These are phyloP conservation scores for Drosophila miranda DNA, from an alignment of 1,140 invertebrate species.

Conservation along the genomic window DNA sequence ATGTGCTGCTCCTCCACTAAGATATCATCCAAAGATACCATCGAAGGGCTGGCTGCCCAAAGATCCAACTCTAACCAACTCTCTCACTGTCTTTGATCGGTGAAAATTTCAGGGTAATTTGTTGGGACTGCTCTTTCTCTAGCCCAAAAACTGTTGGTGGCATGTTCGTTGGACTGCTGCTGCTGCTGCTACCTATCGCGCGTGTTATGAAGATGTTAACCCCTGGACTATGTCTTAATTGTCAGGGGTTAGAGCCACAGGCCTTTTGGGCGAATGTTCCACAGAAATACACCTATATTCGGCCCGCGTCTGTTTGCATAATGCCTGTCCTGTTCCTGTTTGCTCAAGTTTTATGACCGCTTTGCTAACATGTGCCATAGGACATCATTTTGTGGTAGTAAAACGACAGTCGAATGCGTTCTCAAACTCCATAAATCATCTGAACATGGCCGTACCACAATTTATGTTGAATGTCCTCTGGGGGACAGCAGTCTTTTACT, in stretches of 20 bases:
- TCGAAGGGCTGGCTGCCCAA: constrained; percentile 16
- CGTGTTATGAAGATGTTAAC: constrained; percentile 80
- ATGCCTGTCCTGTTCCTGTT: constrained; percentile 35
- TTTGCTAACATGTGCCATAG: constrained; percentile 59
- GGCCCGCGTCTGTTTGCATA: constrained; percentile 34
- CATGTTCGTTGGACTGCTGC: constrained; percentile 30
- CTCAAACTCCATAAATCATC: constrained; percentile 68
- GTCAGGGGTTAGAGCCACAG: constrained; percentile 11
- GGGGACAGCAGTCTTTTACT: neutral
- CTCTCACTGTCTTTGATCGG: constrained; percentile 21
- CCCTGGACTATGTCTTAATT: constrained; percentile 52
- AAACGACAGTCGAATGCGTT: constrained; percentile 63
- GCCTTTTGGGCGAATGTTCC: neutral
- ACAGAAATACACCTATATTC: constrained; percentile 11
- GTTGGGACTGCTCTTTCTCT: constrained; percentile 50
- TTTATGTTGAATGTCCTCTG: constrained; percentile 27
- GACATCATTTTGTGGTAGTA: constrained; percentile 47
- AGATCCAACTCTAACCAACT: constrained; percentile 18
- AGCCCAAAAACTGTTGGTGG: constrained; percentile 69
- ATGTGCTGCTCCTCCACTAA: constrained; percentile 54
- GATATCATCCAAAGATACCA: constrained; percentile 44
- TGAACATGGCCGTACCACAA: constrained; percentile 17
- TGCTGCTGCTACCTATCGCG: constrained; percentile 46
- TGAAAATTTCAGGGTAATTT: constrained; percentile 77
- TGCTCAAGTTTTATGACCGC: constrained; percentile 48